phyloP scores from a whole-genome alignment of 2,888 invertebrate species.

The Masnerella sp. region DNA sequence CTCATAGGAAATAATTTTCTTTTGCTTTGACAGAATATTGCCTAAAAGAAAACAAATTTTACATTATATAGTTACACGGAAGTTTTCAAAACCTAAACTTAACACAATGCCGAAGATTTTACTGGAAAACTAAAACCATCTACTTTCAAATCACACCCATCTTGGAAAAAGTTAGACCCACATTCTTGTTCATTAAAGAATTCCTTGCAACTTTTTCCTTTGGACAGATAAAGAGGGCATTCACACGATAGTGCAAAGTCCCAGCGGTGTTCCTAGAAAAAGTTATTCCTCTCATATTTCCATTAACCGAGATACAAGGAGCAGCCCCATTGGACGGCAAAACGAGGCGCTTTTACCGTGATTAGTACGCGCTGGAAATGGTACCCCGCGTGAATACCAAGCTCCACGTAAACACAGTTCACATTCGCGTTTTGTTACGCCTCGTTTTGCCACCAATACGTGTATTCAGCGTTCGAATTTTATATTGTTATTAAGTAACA shows the following conservation, averaged over 20 bases:
- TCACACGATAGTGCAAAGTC: constrained; percentile 55
- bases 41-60: no score
- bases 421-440: constrained; percentile 53
- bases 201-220: no score
- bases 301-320: constrained; percentile 69
- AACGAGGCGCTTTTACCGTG: constrained; percentile 71
- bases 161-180: no score
- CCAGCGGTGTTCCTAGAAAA: constrained; percentile 63
- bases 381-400: constrained; percentile 58
- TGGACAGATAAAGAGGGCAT: no score
- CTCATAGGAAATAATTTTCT: no score
- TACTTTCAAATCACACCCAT: no score
- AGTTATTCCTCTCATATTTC: constrained; percentile 70
- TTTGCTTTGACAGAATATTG: no score
- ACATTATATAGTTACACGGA: no score
- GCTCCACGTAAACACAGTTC: constrained; percentile 58
- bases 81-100: no score
- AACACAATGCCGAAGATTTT: no score
- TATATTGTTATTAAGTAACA: constrained; percentile 37
- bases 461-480: constrained; percentile 28
- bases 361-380: constrained; percentile 71
- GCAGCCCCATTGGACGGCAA: constrained; percentile 38
- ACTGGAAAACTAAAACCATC: no score
- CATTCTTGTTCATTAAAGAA: no score
- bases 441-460: constrained; percentile 9